A percentile compares a stretch with the other conserved stretches of the same genome.
phyloP scores from a whole-genome alignment of 2,888 invertebrate genomes.

The Aleiodes alternator region DNA sequence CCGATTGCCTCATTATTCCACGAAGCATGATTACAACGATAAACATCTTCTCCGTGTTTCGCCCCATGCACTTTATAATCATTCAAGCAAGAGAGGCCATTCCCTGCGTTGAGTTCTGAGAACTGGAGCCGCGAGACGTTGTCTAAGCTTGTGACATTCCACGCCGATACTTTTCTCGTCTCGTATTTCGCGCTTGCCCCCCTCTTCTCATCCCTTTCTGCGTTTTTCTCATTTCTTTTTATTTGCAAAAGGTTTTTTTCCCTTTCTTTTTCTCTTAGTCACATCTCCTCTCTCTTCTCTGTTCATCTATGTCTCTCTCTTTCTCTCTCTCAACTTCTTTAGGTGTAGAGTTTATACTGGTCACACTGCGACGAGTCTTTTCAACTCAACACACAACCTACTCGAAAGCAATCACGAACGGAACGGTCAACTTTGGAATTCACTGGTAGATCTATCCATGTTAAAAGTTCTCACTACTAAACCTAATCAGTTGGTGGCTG shows the following conservation, averaged over 20 bases:
- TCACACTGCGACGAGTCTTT: slow-evolving; percentile 13
- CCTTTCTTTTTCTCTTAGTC: slow-evolving; percentile 22
- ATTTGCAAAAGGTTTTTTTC: slow-evolving; percentile 22
- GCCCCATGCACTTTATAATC: slow-evolving; percentile 67
- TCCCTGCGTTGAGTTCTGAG: slow-evolving; percentile 76
- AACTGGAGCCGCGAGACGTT: slow-evolving; percentile 74
- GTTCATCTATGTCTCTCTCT: background rate
- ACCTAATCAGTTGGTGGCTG: slow-evolving; percentile 6
- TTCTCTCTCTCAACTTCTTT: background rate
- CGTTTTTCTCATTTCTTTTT: background rate
- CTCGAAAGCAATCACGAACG: slow-evolving; percentile 17
- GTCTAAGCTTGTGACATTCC: slow-evolving; percentile 71
- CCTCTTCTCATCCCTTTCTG: slow-evolving; percentile 25
- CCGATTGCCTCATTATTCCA: slow-evolving; percentile 62
- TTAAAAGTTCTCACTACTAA: background rate
- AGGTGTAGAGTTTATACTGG: background rate
- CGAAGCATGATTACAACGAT: slow-evolving; percentile 64
- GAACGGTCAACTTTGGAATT: background rate
- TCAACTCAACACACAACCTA: slow-evolving; percentile 3
- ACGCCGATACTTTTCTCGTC: slow-evolving; percentile 69
- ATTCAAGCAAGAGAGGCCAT: slow-evolving; percentile 76
- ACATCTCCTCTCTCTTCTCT: background rate
- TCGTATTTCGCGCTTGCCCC: slow-evolving; percentile 66
- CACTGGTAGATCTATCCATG: slow-evolving; percentile 9
- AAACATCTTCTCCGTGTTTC: slow-evolving; percentile 64